Evolutionary conservation across 30 jellyfish, hydroid and myxozoan genomes (phyloP).

Genomic region (Aurelia sp.): DNA sequence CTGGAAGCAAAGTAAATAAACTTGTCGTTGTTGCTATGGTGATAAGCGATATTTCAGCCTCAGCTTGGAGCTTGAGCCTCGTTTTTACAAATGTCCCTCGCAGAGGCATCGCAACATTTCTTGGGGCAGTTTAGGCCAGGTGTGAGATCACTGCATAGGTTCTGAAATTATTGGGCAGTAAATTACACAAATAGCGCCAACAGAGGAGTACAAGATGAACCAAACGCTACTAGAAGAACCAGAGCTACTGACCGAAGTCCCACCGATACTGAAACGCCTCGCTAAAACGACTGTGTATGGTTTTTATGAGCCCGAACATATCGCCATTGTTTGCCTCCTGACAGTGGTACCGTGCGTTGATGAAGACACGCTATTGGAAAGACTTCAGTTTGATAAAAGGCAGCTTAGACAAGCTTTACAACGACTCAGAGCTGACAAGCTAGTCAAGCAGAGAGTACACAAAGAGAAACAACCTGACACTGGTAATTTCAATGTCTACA

Average conservation of each 20-base stretch:
- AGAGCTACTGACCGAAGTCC: slow-evolving; percentile 96
- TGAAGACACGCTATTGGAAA: slow-evolving; percentile 89
- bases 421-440: slow-evolving; percentile 80
- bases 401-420: slow-evolving; percentile 93
- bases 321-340: slow-evolving; percentile 81
- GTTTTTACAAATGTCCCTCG: background rate
- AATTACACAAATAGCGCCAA: background rate
- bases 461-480: slow-evolving; percentile 95
- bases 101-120: background rate
- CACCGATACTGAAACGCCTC: slow-evolving; percentile 91
- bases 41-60: background rate
- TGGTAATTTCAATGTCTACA: slow-evolving; percentile 79
- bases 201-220: slow-evolving; percentile 26
- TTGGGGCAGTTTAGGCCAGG: background rate
- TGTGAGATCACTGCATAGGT: too few relatives aligned
- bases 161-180: too few relatives aligned
- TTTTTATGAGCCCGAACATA: slow-evolving; percentile 93
- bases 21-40: background rate
- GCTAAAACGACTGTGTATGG: slow-evolving; percentile 96
- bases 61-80: background rate
- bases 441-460: slow-evolving; percentile 91
- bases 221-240: slow-evolving; percentile 93
- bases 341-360: slow-evolving; percentile 92
- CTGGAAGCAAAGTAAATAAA: background rate
- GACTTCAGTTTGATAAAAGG: slow-evolving; percentile 90